Evolutionary conservation across 2,113 vertebrate species (phyloP), one percentile per base, ranked within the genome.

Genomic region (Corythornis madagascariensis): DNA sequence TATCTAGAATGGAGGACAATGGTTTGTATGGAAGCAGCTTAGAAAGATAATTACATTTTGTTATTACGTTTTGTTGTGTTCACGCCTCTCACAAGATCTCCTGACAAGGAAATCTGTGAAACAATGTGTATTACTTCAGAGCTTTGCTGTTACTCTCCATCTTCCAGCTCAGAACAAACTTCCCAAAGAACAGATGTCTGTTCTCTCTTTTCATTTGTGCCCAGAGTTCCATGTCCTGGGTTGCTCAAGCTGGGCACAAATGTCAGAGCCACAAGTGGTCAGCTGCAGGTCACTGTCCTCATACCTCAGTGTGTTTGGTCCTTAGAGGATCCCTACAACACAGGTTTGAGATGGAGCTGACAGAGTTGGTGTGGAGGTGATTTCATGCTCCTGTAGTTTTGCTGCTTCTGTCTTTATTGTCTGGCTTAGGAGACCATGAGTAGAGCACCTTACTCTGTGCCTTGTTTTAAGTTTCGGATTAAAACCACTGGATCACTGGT

Each of bases 41-140:
- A 75, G 70, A 90, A 83, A 61, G 86, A 48, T 20, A 72, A 74
- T 90, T 73, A 72, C 81, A 84, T 85, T 82, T 90, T 92, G 95
- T 94, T 95, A 84, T 90, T 73, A 72, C 81, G 82, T 85, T 82
- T 92, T 92, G 95, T 94, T 95, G 82, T 53, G 66, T 92, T 96
- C 94, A 79, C 94, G 91, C 94, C 53, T 94, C 91, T 95, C 63
- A 40, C 53, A 83, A 93, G 83, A 88, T 84, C 86, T 84, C 86
- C 86, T 90, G 83, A 94, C 83, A 75, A 88, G 90, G 33, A 91
- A 89, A 93, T 80, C 82, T 88, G 90, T 90, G 92, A 93, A 92
- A 96, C 87, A 95, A 89, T 95, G 94, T 94, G 88, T 90, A 82
- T 93, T 96, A 24, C 89, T 94, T 84, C 5, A 9, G 38, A 90